These are phyloP conservation scores for Pseudomyrmex sp. DNA, from an alignment of 1,140 invertebrate species.

Conservation along the genomic window DNA sequence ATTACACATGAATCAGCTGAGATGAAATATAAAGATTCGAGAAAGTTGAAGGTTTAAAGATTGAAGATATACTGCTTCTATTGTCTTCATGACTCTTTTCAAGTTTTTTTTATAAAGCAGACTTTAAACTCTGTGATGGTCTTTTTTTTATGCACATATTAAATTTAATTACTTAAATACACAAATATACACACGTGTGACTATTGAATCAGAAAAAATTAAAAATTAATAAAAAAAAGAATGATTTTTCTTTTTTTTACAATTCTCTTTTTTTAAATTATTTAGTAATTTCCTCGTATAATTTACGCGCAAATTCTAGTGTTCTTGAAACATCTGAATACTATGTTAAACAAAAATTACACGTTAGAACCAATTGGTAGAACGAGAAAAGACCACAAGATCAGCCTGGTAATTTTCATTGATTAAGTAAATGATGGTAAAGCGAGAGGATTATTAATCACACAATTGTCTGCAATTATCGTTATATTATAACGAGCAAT, in stretches of 20 bases:
- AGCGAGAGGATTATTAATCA: background rate
- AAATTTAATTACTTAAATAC: conserved; percentile 2
- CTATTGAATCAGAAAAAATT: background rate
- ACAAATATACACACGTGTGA: background rate
- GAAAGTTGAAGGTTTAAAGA: conserved; percentile 43
- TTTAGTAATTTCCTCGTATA: no score
- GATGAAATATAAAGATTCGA: conserved; percentile 29
- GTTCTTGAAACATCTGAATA: no score
- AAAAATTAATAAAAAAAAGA: background rate
- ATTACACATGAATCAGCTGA: background rate
- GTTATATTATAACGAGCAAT: conserved; percentile 2
- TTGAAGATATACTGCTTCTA: conserved; percentile 18
- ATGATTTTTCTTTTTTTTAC: no score
- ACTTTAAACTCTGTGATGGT: background rate
- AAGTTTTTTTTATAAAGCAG: background rate
- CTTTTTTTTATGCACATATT: background rate
- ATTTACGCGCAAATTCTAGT: no score
- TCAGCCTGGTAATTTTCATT: background rate
- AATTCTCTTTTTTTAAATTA: no score
- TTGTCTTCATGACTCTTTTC: conserved; percentile 25
- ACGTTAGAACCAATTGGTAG: no score
- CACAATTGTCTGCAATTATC: background rate
- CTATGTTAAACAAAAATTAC: no score
- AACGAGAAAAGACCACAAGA: background rate
- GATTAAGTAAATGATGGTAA: background rate